phyloP scores from a whole-genome alignment of 2,888 invertebrate species.

The Apamea sordens region DNA sequence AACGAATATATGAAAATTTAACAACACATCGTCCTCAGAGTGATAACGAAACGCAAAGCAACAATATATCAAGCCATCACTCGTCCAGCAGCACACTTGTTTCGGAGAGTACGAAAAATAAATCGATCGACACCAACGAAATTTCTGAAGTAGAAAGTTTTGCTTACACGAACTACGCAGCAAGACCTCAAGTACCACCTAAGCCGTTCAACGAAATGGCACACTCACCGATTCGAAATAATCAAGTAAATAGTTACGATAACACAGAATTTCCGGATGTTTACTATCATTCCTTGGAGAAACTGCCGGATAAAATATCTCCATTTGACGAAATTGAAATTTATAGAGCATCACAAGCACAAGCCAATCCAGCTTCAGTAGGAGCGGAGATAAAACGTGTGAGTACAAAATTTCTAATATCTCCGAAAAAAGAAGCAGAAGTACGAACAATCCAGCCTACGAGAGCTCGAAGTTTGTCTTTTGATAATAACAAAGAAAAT shows the following conservation, averaged over 20 bases:
- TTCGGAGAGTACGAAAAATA: slow-evolving; percentile 79
- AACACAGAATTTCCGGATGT: slow-evolving; percentile 80
- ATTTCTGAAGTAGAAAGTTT: slow-evolving; percentile 62
- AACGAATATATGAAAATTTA: slow-evolving; percentile 86
- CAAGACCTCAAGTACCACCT: slow-evolving; percentile 80
- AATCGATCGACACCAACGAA: slow-evolving; percentile 57
- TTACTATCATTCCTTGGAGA: slow-evolving; percentile 87
- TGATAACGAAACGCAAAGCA: slow-evolving; percentile 71
- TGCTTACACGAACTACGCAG: slow-evolving; percentile 70
- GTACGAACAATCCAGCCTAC: slow-evolving; percentile 86
- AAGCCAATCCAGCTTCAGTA: slow-evolving; percentile 81
- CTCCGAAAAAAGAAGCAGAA: slow-evolving; percentile 88
- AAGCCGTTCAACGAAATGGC: slow-evolving; percentile 76
- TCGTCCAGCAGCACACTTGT: slow-evolving; percentile 86
- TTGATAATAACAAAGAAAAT: slow-evolving; percentile 73
- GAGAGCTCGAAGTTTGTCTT: slow-evolving; percentile 85
- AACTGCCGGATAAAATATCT: slow-evolving; percentile 79
- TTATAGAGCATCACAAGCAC: slow-evolving; percentile 79
- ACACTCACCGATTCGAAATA: slow-evolving; percentile 59
- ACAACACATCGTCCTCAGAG: slow-evolving; percentile 68
- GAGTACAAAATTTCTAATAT: slow-evolving; percentile 85
- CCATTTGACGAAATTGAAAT: slow-evolving; percentile 81
- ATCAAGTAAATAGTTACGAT: slow-evolving; percentile 54
- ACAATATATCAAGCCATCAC: slow-evolving; percentile 77
- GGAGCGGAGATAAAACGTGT: slow-evolving; percentile 88